phyloP scores from a whole-genome alignment of 2,113 vertebrate genomes.

The Eulacestoma nigropectus region DNA sequence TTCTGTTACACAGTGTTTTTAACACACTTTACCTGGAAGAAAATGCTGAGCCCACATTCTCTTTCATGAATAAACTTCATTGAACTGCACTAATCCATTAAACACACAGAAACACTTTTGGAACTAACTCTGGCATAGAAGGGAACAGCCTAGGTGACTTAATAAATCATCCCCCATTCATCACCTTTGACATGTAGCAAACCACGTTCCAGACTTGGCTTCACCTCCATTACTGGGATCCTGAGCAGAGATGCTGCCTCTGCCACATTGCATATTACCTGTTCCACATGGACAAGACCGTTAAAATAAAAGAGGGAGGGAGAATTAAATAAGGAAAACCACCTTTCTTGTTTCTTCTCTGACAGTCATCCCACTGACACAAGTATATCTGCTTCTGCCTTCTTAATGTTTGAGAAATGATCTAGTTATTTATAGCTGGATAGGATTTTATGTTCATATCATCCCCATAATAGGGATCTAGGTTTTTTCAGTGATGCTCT shows the following conservation, averaged over 20 bases:
- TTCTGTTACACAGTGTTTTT: not conserved
- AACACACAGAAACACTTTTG: not conserved
- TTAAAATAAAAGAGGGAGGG: not conserved
- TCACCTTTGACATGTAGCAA: not conserved
- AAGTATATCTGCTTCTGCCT: not conserved
- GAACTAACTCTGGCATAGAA: not conserved
- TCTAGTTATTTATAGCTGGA: not conserved
- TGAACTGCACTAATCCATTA: slow-evolving; percentile 39
- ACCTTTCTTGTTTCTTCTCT: not conserved
- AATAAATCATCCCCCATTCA: not conserved
- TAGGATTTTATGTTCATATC: not conserved
- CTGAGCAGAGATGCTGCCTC: not conserved
- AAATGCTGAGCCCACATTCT: slow-evolving; percentile 30
- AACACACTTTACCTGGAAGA: not conserved
- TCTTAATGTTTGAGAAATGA: not conserved
- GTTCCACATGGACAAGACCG: not conserved
- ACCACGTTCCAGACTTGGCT: accelerated
- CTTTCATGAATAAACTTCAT: slow-evolving; percentile 40
- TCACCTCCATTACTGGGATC: not conserved
- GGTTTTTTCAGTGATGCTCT: not conserved
- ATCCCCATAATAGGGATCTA: not conserved
- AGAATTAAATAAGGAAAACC: not conserved
- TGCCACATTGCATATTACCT: accelerated
- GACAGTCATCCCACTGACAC: not conserved
- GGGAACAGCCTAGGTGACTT: not conserved